Conservation (phyloP, 2,113 vertebrate species). For the Mustela lutreola region DNA sequence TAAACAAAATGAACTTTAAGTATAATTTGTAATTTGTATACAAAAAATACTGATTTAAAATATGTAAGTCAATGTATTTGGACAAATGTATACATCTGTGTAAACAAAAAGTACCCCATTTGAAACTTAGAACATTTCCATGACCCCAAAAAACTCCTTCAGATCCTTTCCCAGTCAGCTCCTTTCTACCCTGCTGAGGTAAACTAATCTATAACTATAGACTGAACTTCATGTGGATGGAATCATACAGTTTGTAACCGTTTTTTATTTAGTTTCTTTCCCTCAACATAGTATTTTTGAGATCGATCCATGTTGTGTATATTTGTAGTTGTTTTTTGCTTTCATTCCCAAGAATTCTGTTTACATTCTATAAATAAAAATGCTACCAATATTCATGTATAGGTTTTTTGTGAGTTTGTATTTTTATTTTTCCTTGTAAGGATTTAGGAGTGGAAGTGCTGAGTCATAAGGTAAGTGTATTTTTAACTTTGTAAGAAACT, state of each 20-base stretch:
- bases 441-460: constrained; percentile 17
- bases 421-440: constrained; percentile 42
- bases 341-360: constrained; percentile 7
- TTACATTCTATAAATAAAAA: constrained; percentile 20
- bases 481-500: constrained; percentile 48
- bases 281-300: not conserved
- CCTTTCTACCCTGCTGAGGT: not conserved
- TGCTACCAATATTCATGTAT: not conserved
- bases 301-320: not conserved
- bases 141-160: not conserved
- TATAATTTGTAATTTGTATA: not conserved
- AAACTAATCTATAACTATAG: not conserved
- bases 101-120: not conserved
- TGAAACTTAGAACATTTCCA: not conserved
- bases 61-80: not conserved
- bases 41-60: not conserved
- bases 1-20: not conserved
- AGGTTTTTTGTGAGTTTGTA: not conserved
- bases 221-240: not conserved
- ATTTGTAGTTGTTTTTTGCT: not conserved
- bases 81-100: not conserved
- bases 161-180: not conserved
- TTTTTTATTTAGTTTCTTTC: not conserved
- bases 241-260: not conserved
- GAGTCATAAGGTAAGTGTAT: not conserved